phyloP scores from a whole-genome alignment of 2,888 invertebrate genomes.

The Yponomeuta sedellus region DNA sequence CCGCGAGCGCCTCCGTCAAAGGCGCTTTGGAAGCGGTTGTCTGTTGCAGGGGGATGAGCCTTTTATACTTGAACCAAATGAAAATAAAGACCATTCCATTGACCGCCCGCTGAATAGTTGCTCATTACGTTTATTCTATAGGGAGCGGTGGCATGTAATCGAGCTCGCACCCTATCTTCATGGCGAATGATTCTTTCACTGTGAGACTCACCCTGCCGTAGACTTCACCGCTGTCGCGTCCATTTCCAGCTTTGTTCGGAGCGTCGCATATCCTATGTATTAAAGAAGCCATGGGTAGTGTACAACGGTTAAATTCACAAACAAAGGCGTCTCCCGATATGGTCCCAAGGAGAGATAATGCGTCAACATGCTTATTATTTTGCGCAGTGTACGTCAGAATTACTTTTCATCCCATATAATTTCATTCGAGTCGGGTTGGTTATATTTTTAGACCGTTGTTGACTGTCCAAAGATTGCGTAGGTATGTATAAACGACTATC shows the following conservation, averaged over 20 bases:
- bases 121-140: slow-evolving; percentile 53
- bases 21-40: slow-evolving; percentile 43
- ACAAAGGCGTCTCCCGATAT: neutral
- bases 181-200: slow-evolving; percentile 22
- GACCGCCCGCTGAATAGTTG: slow-evolving; percentile 66
- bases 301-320: neutral
- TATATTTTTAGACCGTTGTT: neutral
- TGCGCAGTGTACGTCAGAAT: slow-evolving; percentile 27
- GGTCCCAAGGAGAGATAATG: slow-evolving; percentile 27
- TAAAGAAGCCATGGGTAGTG: slow-evolving; percentile 20
- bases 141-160: slow-evolving; percentile 67
- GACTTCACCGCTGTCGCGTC: neutral
- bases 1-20: slow-evolving; percentile 43
- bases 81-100: slow-evolving; percentile 34
- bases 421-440: slow-evolving; percentile 22
- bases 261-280: neutral
- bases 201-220: neutral
- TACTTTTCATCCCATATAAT: slow-evolving; percentile 34
- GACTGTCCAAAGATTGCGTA: neutral
- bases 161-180: slow-evolving; percentile 55
- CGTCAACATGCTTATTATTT: slow-evolving; percentile 38
- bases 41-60: neutral
- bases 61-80: slow-evolving; percentile 19
- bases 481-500: too few species aligned
- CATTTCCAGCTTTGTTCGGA: neutral